Conservation (phyloP, 2,113 vertebrate genomes). For the Lepus timidus region DNA sequence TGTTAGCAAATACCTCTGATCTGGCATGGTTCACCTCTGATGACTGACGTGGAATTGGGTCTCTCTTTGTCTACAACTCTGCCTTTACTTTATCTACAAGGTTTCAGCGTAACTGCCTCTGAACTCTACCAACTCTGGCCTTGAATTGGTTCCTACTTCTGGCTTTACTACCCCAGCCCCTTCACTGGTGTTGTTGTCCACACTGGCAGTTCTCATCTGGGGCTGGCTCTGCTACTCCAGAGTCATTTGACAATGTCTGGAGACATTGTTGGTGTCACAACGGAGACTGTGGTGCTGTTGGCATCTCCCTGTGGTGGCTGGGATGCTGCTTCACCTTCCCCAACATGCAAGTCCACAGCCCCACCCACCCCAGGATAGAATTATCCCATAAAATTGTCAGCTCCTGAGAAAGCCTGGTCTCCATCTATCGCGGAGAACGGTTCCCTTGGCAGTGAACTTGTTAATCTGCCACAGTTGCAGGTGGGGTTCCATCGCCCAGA, state of each 20-base stretch:
- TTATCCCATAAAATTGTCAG: neutral
- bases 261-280: neutral
- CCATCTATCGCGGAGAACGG: neutral
- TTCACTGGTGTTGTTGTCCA: neutral
- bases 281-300: neutral
- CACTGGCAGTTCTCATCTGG: neutral
- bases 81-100: neutral
- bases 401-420: neutral
- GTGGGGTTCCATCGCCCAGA: neutral
- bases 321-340: neutral
- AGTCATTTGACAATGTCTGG: neutral
- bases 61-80: neutral
- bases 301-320: neutral
- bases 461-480: neutral
- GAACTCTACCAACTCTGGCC: neutral
- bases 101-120: neutral
- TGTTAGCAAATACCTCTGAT: neutral
- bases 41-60: neutral
- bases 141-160: neutral
- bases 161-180: neutral
- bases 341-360: fast-evolving
- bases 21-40: neutral
- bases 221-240: neutral
- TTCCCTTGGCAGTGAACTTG: fast-evolving
- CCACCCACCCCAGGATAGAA: neutral